phyloP scores from a whole-genome alignment of 2,797 vertebrate genomes.

The Catharus ustulatus region DNA sequence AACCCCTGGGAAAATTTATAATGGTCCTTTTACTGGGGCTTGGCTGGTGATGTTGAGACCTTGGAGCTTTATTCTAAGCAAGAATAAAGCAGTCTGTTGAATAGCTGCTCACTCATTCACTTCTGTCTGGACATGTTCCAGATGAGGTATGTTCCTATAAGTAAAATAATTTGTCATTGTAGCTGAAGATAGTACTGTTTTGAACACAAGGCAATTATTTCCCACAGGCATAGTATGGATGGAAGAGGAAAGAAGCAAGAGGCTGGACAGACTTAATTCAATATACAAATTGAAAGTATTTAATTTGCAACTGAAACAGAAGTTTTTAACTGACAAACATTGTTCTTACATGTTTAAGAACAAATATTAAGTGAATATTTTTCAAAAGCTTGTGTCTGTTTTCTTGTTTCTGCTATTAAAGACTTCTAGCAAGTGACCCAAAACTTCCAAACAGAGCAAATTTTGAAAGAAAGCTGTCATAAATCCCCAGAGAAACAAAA shows the following conservation, averaged over 20 bases:
- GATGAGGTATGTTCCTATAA: neutral
- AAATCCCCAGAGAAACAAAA: neutral
- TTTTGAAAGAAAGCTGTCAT: neutral
- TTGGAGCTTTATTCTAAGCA: neutral
- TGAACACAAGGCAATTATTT: neutral
- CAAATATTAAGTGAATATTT: neutral
- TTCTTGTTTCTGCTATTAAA: neutral
- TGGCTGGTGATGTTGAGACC: neutral
- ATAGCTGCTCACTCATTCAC: neutral
- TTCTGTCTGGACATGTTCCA: neutral
- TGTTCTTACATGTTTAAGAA: neutral
- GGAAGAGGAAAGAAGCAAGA: neutral
- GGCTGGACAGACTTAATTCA: neutral
- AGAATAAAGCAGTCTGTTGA: neutral
- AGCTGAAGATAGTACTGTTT: neutral
- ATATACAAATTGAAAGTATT: neutral
- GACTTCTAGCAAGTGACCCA: neutral
- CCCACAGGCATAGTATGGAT: neutral
- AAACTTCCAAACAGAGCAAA: neutral
- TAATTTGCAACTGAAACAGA: neutral
- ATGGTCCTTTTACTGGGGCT: neutral
- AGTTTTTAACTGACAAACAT: neutral
- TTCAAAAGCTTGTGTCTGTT: neutral
- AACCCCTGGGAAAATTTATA: neutral
- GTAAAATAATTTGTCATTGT: neutral